Evolutionary conservation across 2,888 invertebrate species (phyloP).

Genomic region (Uloborus plumipes): DNA sequence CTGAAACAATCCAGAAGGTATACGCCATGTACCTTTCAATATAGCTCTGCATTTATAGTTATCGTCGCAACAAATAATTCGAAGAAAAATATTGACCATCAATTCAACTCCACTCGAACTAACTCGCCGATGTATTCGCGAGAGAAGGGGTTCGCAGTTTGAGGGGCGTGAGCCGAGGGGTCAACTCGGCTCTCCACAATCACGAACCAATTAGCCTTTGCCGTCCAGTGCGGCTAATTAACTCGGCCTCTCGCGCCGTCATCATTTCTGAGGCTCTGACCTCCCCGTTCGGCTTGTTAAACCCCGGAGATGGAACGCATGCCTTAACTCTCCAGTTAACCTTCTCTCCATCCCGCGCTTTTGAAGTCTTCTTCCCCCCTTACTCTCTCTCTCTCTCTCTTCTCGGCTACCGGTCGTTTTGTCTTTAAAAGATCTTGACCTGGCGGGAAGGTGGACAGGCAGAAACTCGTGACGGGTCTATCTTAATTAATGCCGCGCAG

Average conservation of each 20-base stretch:
- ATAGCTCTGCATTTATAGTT: too few species aligned
- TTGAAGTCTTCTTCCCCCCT: background rate
- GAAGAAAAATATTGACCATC: too few species aligned
- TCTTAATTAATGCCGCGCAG: constrained; percentile 18
- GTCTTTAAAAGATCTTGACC: background rate
- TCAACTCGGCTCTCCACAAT: constrained; percentile 44
- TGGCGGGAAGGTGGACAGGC: constrained; percentile 7
- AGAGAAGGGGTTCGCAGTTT: background rate
- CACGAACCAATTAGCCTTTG: constrained; percentile 61
- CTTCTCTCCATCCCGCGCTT: background rate
- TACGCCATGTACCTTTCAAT: too few species aligned
- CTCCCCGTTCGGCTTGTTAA: constrained; percentile 41
- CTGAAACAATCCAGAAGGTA: too few species aligned
- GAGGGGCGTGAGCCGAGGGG: constrained; percentile 15
- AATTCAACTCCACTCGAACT: too few species aligned
- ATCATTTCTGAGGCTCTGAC: constrained; percentile 25
- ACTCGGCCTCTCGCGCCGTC: constrained; percentile 34
- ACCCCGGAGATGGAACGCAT: constrained; percentile 44
- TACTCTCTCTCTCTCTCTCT: background rate
- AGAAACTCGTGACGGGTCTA: constrained; percentile 8
- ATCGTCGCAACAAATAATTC: too few species aligned
- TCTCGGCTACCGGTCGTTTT: constrained; percentile 12
- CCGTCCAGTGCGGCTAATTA: constrained; percentile 54
- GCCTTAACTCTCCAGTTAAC: constrained; percentile 25
- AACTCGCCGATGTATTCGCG: too few species aligned